phyloP scores from a whole-genome alignment of 2,113 vertebrate genomes.

The Morone saxatilis region DNA sequence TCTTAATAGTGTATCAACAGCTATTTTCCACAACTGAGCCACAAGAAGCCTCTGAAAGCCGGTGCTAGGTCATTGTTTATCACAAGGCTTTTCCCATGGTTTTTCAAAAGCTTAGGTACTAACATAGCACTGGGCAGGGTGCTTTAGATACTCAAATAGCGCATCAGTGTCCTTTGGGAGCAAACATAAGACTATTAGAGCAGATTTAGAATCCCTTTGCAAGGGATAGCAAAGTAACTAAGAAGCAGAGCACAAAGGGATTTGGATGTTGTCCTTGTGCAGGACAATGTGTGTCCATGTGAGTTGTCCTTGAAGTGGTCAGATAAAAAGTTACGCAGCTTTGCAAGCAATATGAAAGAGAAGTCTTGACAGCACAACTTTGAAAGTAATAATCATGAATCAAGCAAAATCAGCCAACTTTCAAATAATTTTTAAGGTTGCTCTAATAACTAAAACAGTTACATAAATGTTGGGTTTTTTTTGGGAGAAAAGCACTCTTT shows the following conservation, averaged over 20 bases:
- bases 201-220: constrained; percentile 54
- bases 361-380: not conserved
- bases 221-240: constrained; percentile 56
- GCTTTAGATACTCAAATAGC: constrained; percentile 57
- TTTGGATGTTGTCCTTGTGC: constrained; percentile 61
- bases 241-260: constrained; percentile 58
- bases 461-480: not conserved
- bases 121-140: constrained; percentile 24
- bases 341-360: not conserved
- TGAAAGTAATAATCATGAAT: not conserved
- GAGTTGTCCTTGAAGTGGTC: constrained; percentile 56
- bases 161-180: constrained; percentile 53
- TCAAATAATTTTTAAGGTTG: constrained; percentile 6
- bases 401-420: constrained; percentile 1
- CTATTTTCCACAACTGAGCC: constrained; percentile 28
- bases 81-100: constrained; percentile 36
- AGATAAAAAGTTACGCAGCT: constrained; percentile 23
- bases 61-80: constrained; percentile 56
- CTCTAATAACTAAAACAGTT: not conserved
- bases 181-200: constrained; percentile 66
- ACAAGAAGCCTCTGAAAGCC: constrained; percentile 34
- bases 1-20: constrained; percentile 20
- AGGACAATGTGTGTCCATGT: constrained; percentile 25
- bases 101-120: constrained; percentile 45
- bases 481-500: not conserved